Conservation (phyloP, 37 sponge, comb jelly and placozoan species). For the Amphimedon queenslandica region DNA sequence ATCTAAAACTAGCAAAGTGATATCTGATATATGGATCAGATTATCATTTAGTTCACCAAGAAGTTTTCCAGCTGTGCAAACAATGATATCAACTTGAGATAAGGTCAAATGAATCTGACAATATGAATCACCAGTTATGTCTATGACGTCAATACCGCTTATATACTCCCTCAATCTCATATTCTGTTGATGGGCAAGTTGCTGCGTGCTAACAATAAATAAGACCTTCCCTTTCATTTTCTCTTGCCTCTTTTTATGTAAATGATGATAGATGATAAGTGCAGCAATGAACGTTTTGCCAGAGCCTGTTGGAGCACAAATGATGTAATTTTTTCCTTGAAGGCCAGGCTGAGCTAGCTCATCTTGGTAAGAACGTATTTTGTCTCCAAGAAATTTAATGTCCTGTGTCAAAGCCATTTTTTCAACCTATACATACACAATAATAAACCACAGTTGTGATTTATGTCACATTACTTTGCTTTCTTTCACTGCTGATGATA, state of each 20-base stretch:
- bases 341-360: slow-evolving; percentile 67
- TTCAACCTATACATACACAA: too few relatives aligned
- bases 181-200: slow-evolving; percentile 60
- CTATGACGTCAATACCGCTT: slow-evolving; percentile 17
- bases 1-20: slow-evolving; percentile 78
- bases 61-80: slow-evolving; percentile 64
- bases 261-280: slow-evolving; percentile 46
- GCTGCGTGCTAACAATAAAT: slow-evolving; percentile 50
- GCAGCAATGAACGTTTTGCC: slow-evolving; percentile 69
- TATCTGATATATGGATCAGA: slow-evolving; percentile 9
- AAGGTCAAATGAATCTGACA: slow-evolving; percentile 1
- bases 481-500: too few relatives aligned
- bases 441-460: too few relatives aligned
- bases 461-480: too few relatives aligned
- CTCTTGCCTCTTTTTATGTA: background rate
- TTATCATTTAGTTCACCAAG: slow-evolving; percentile 23
- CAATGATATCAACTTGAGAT: slow-evolving; percentile 28
- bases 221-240: slow-evolving; percentile 37
- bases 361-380: slow-evolving; percentile 43
- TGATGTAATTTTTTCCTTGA: slow-evolving; percentile 58
- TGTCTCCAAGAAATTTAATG: background rate
- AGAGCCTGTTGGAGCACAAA: slow-evolving; percentile 70
- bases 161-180: slow-evolving; percentile 26
- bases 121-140: slow-evolving; percentile 39
- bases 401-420: too few relatives aligned